Evolutionary conservation across 2,113 vertebrate species (phyloP), one percentile per base, ranked within the genome.

Genomic region (Mus pahari): DNA sequence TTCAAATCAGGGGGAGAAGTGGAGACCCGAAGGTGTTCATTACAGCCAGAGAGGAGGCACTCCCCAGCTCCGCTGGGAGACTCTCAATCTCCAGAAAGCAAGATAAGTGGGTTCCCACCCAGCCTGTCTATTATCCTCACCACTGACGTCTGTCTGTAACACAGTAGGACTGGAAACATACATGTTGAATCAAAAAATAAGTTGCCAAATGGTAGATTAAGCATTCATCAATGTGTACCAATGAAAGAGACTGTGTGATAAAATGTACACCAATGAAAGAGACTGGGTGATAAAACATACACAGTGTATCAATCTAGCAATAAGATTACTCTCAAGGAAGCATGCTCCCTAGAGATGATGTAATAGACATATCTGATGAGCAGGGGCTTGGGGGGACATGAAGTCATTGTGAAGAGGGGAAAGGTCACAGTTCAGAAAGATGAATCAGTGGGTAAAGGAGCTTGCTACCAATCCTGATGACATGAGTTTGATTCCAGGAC

Each of bases 321-420:
- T 3, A 55, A 62, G 48, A 71, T 7, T 83, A 19, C 8, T 87
- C 64, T 28, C 2, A 28, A 39, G 58, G 33, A 22, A 42, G 31
- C 39, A 1, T 0, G 6, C 3, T 2, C 7, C 11, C 7, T 26
- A 10, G 1, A 39, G 64, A 2, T n/a, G 36, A 33, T 9, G 0
- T 60, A 3, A 31, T 50, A 64, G 50, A 45, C 31, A 7, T 8
- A 19, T 71, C 74, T 31, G 11, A 9, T 50, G 50, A 79, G 19
- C 71, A 48, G 45, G 58, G 66, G 19, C 53, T n/a, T 1, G 45
- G 74, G 50, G 20, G 36, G 28, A 45, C 7, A 7, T 1, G 66
- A 62, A 42, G n/a, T 71, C 22, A 74, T 1, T 26, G 39, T 36
- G 19, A 33, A 87, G 12, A 71, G 16, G 13, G 26, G 26, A 60